Evolutionary conservation across 2,113 vertebrate genomes (phyloP).

Genomic region (Cochlearius cochlearius): DNA sequence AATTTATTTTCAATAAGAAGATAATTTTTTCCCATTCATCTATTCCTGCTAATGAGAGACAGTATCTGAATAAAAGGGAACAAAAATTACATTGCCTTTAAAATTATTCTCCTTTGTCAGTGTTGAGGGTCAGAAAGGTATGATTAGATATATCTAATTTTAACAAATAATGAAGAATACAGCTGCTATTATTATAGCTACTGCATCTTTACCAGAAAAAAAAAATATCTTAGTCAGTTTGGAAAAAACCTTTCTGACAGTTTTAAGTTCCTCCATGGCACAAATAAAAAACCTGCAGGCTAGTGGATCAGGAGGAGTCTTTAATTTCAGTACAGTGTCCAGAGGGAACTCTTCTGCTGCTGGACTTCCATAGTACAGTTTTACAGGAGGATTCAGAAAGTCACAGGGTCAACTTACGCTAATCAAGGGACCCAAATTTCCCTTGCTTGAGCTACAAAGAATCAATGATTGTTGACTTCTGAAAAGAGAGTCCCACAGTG

Average conservation of each 20-base stretch:
- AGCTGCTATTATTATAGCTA: not conserved
- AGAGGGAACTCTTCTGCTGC: not conserved
- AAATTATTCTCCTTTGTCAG: not conserved
- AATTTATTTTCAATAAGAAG: not conserved
- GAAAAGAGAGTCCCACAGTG: not conserved
- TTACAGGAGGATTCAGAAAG: not conserved
- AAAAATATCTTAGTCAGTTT: not conserved
- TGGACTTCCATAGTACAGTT: not conserved
- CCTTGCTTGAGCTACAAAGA: not conserved
- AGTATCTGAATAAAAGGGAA: not conserved
- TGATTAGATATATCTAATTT: not conserved
- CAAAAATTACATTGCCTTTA: not conserved
- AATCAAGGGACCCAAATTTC: not conserved
- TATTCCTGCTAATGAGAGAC: not conserved
- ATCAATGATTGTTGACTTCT: not conserved
- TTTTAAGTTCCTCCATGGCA: not conserved
- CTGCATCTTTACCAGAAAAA: not conserved
- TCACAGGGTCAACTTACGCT: not conserved
- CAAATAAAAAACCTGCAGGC: constrained; percentile 7
- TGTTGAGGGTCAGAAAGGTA: not conserved
- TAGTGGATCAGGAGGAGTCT: not conserved
- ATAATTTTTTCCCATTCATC: not conserved
- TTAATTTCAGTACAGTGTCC: not conserved
- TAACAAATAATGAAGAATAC: not conserved
- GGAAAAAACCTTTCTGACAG: constrained; percentile 34